Evolutionary conservation across 2,888 invertebrate genomes (phyloP).

Genomic region (Hymenopus coronatus): DNA sequence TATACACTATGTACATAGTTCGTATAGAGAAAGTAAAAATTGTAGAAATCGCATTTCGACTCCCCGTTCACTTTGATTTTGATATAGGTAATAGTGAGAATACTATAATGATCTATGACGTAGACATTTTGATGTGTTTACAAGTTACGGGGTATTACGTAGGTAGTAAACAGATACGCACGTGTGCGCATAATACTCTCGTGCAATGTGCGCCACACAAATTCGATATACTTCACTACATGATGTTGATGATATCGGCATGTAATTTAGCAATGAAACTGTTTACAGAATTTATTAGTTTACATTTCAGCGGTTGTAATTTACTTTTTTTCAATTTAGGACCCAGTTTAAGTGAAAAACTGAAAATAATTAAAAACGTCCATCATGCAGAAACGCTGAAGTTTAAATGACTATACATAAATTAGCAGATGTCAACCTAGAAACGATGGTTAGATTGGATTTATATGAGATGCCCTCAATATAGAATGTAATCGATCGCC

Average conservation of each 20-base stretch:
- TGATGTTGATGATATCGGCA: not conserved
- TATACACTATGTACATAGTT: no score
- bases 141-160: not conserved
- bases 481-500: not conserved
- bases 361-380: not conserved
- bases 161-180: not conserved
- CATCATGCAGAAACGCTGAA: not conserved
- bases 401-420: not conserved
- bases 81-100: no score
- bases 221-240: not conserved
- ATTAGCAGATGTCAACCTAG: not conserved
- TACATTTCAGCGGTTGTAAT: not conserved
- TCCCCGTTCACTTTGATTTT: no score
- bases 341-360: not conserved
- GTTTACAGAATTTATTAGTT: not conserved
- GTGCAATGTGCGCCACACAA: not conserved
- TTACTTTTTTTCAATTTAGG: not conserved
- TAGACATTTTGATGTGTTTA: no score
- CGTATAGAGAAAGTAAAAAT: no score
- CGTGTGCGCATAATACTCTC: no score
- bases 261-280: not conserved
- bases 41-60: no score
- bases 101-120: no score
- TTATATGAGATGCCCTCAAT: not conserved
- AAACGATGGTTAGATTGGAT: not conserved